phyloP scores from a whole-genome alignment of 1,140 invertebrate species.

The Brachionus sp. region DNA sequence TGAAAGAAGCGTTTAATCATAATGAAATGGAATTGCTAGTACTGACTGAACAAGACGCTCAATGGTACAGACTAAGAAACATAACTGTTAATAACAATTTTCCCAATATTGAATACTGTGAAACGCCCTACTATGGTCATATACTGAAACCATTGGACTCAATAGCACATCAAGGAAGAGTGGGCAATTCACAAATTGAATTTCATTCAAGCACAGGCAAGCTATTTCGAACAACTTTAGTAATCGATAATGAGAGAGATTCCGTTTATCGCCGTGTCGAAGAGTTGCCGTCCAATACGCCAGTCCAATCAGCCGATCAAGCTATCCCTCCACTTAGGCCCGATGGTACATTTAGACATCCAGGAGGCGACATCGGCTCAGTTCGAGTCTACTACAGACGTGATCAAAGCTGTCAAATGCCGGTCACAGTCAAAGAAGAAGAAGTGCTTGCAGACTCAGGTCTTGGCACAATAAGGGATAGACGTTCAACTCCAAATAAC shows the following conservation, averaged over 20 bases:
- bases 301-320: not conserved
- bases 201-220: conserved; percentile 39
- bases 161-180: not conserved
- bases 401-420: not conserved
- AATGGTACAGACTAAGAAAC: conserved; percentile 21
- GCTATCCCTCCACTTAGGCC: conserved; percentile 11
- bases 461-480: not conserved
- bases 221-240: conserved; percentile 8
- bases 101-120: conserved; percentile 42
- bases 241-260: conserved; percentile 39
- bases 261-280: conserved; percentile 30
- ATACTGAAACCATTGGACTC: conserved; percentile 41
- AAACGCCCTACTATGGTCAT: conserved; percentile 44
- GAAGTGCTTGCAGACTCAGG: not conserved
- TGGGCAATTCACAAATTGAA: conserved; percentile 30
- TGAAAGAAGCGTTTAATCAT: conserved; percentile 8
- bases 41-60: conserved; percentile 32
- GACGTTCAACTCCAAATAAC: conserved; percentile 1
- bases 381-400: conserved; percentile 40
- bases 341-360: conserved; percentile 39
- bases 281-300: conserved; percentile 9
- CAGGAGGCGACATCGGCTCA: not conserved
- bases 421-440: not conserved
- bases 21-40: conserved; percentile 37
- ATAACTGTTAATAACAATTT: conserved; percentile 42